Base-by-base conservation (phyloP, 2,797 vertebrate genomes). In the Eulemur rubriventer region DNA sequence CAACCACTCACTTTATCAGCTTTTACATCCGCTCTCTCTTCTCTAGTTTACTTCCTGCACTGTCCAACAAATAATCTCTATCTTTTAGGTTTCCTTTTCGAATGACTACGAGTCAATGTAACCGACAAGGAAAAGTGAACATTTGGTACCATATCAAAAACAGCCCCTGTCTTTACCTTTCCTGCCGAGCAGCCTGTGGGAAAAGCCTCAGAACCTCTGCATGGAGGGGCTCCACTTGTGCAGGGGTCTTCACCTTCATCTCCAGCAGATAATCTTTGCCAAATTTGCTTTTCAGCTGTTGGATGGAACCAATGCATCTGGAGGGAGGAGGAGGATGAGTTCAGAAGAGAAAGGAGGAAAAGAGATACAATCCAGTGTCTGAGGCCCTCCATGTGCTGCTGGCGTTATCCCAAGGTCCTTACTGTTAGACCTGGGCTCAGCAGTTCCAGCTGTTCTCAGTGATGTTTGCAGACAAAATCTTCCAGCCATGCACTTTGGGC, bases 251-350 rank as follows among this genome's bases (percentile, higher is more conserved):
- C 80, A 99, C 98, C 48, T 99, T 99, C 72, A 99, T 98, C 97
- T 99, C 99, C 46, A 99, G 97, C 70, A 98, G 98, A 98, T 99
- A 99, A 26, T 99, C 98, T 0, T 98, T 98, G 1, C 99, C 99
- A 52, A 99, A 99, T 76, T 99, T 99, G 12, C 98, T 99, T 87
- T 99, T 99, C 35, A 99, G 97, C 20, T 99, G 99, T 59, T 99
- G 99, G 89, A 99, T 99, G 84, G 99, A 99, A 35, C 99, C 99
- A 0, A 99, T 99, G 65, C 99, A 99, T 46, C 99, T 99, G 97
- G 26, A 94, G 35, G 72, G 12, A 4, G 9, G 2, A 67, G 8
- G 7, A 46, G 14, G 22, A 24, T 2, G 52, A 50, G 16, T 20
- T 65, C 52, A 38, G 43, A 28, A 57, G 22, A 52, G 59, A 26